phyloP scores from a whole-genome alignment of 2,888 invertebrate species.

The Hyposoter didymator region DNA sequence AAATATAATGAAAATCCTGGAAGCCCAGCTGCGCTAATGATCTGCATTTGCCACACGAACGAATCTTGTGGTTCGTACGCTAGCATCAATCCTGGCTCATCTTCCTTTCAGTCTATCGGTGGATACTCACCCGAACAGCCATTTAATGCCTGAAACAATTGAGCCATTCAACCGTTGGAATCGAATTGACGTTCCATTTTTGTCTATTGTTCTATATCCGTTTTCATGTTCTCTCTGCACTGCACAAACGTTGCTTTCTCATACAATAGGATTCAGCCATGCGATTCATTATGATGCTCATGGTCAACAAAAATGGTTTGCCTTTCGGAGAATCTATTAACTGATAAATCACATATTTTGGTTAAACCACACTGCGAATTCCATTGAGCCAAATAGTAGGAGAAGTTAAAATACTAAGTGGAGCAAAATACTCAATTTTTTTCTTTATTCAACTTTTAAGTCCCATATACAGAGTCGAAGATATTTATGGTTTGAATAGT shows the following conservation, averaged over 20 bases:
- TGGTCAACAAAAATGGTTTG: background rate
- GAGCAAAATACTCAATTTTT: background rate
- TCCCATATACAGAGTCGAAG: background rate
- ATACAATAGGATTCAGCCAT: background rate
- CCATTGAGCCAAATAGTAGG: background rate
- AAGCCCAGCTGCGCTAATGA: constrained; percentile 21
- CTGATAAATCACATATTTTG: background rate
- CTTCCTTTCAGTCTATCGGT: constrained; percentile 22
- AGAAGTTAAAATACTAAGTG: no score
- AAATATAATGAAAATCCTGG: constrained; percentile 30
- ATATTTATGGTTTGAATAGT: background rate
- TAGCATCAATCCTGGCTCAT: background rate
- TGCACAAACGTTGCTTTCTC: background rate
- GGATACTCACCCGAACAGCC: constrained; percentile 27
- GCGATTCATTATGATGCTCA: constrained; percentile 9
- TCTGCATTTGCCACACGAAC: constrained; percentile 42
- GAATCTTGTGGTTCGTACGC: constrained; percentile 20
- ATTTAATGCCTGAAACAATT: constrained; percentile 78
- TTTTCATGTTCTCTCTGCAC: constrained; percentile 51
- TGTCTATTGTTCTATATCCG: constrained; percentile 69
- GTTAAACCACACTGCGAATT: background rate
- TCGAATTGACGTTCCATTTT: constrained; percentile 71
- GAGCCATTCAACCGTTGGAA: constrained; percentile 73
- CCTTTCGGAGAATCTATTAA: background rate
- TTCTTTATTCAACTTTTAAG: background rate